Base-by-base conservation (phyloP, 1,140 invertebrate species). In the Zaprionus vittiger region DNA sequence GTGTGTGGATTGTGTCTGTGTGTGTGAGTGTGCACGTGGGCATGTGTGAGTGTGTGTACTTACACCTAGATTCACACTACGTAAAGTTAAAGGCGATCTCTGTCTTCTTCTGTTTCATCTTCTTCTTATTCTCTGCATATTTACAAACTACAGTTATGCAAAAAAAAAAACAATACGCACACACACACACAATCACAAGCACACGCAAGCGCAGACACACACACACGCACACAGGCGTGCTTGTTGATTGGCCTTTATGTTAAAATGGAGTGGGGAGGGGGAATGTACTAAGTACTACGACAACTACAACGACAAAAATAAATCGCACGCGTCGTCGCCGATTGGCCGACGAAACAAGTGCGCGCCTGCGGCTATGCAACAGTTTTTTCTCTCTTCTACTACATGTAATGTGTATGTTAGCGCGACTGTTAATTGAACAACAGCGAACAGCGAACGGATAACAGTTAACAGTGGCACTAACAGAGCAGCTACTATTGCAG, bases 131-230 rank as follows among this genome's bases (percentile, higher is more conserved):
- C 38, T 63, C 47, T 71, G 63, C 55, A 61, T 86, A 79, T 86
- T 41, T 80, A 81, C 69, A 87, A 80, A 77, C 77, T 79, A 80
- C 79, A 77, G 59, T 74, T 76, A 65, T 73, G 41, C 54, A 76
- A 62, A 73, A 49, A 54, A 54, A 55, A 26, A 56, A 56, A 56
- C 26, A 24, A 24, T n/a, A 67, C 54, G 38, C 63, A 22, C 52
- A 64, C 47, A 65, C 41, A 62, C 34, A 28, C 11, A 54, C 55
- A 28, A 15, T 38, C 20, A 37, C 49, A 41, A 7, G n/a, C 28
- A 49, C 49, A 59, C 52, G 22, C 44, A 47, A 47, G 41, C 41
- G n/a, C n/a, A 31, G 0, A 7, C 49, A 26, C 66, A 31, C 38
- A 38, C 52, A 28, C 62, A 34, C 31, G n/a, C 52, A 28, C 52